These are phyloP conservation scores for Cyrtonyx montezumae DNA, from an alignment of 2,113 vertebrate species.

Conservation along the genomic window DNA sequence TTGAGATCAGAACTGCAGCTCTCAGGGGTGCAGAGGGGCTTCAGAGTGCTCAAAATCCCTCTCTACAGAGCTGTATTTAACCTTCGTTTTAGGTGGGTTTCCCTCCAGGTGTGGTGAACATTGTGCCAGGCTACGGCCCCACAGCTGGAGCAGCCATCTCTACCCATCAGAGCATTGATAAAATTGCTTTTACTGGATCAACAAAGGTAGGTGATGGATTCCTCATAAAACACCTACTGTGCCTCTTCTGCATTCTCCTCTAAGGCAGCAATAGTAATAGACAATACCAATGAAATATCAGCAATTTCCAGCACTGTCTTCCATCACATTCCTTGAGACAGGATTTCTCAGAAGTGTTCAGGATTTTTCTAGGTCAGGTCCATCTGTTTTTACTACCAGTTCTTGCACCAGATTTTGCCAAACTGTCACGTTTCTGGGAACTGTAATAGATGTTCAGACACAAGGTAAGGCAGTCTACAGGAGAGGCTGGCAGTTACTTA, in stretches of 20 bases:
- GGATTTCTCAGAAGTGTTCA: background rate
- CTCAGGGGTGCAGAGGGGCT: background rate
- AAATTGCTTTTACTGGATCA: conserved; percentile 95
- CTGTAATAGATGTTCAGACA: background rate
- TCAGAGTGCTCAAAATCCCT: background rate
- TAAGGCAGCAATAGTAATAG: background rate
- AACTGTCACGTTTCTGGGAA: background rate
- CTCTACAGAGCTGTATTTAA: background rate
- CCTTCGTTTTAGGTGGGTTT: conserved; percentile 85
- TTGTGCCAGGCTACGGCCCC: conserved; percentile 91
- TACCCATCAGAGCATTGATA: conserved; percentile 88
- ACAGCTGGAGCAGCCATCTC: conserved; percentile 92
- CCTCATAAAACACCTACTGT: background rate
- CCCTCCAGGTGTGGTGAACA: conserved; percentile 95
- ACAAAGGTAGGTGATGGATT: conserved; percentile 82
- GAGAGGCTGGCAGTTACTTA: background rate
- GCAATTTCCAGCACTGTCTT: background rate
- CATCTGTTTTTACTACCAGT: background rate
- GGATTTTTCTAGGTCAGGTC: background rate
- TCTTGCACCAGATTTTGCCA: background rate
- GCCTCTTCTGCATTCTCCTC: background rate
- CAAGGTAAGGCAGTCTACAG: background rate
- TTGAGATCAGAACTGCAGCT: background rate
- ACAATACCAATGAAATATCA: background rate
- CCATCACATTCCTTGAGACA: background rate